Base-by-base conservation (phyloP, 2,888 invertebrate genomes). In the Lypha dubia region DNA sequence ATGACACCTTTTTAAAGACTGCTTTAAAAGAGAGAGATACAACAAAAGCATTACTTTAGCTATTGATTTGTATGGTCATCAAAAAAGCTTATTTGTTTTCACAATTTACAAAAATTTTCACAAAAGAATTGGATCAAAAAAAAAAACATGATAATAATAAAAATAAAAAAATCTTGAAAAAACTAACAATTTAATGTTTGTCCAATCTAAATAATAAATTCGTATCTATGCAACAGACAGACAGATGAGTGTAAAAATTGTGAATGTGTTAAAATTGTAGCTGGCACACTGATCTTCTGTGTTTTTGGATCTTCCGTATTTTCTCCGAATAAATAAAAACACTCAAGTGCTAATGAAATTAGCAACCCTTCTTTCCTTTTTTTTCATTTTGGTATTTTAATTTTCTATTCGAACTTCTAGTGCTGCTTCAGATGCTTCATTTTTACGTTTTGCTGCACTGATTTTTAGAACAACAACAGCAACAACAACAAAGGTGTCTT, bases 271-370 rank as follows among this genome's bases (percentile, higher is more conserved):
- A 67, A 49, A 20, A 22, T 49, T 22, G 15, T 15, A 35, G 15
- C 3, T 32, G 65, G 20, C 6, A 20, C 65, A 58, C 0, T 56
- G 15, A 13, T 51, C 11, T n/a, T n/a, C n/a, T 28, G 17, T 58
- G 15, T 32, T 28, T 28, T 8, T 63, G n/a, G 32, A 24, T 84
- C 74, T 80, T 77, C 84, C 79, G 75, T 80, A 84, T 84, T 79
- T 75, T 77, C 76, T 73, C 53, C 56, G 49, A 53, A 68, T 58
- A 80, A 81, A 81, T 77, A 81, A 77, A 77, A 58, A 77, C 76
- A 77, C 73, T 74, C 22, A 63, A 74, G 83, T 85, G 85, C 77
- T 85, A 85, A 85, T 85, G 83, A 83, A 85, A 83, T 83, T 80
- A 85, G 85, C 85, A 85, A 85, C 73, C 76, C 84, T 81, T 84